Evolutionary conservation across 2,888 invertebrate species (phyloP).

Genomic region (Mythimna impura): DNA sequence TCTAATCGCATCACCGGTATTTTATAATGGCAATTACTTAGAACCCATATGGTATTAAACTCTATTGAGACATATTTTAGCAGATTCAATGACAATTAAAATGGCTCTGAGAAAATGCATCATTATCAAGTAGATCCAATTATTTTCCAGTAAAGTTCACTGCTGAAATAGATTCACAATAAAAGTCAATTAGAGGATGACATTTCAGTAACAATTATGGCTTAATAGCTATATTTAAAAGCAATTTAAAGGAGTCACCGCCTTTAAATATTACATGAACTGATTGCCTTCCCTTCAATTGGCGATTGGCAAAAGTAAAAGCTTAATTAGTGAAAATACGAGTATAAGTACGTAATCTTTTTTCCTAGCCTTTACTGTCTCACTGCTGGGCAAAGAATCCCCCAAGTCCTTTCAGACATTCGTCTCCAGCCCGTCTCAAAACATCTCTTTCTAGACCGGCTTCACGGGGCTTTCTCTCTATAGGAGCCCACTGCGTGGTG

Average conservation of each 20-base stretch:
- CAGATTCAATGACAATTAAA: not conserved
- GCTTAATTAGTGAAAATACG: too few species aligned
- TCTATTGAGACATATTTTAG: slow-evolving; percentile 9
- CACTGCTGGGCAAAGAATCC: too few species aligned
- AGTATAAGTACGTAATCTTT: too few species aligned
- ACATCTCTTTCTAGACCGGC: too few species aligned
- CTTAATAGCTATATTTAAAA: not conserved
- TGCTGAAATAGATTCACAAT: slow-evolving; percentile 35
- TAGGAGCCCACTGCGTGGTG: too few species aligned
- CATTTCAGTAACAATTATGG: slow-evolving; percentile 25
- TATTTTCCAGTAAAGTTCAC: slow-evolving; percentile 32
- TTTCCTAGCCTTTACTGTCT: too few species aligned
- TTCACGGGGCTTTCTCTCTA: too few species aligned
- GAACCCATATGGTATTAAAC: slow-evolving; percentile 24
- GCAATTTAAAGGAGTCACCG: not conserved
- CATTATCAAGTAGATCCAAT: slow-evolving; percentile 26
- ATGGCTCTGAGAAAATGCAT: slow-evolving; percentile 32
- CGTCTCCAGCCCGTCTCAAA: too few species aligned
- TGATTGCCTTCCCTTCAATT: too few species aligned
- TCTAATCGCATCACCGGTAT: slow-evolving; percentile 19
- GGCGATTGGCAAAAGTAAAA: too few species aligned
- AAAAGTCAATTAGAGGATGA: slow-evolving; percentile 34
- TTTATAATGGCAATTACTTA: slow-evolving; percentile 29
- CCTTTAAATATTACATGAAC: not conserved
- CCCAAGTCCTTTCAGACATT: too few species aligned